Evolutionary conservation across 30 jellyfish, hydroid and myxozoan species (phyloP).

Genomic region (Turritopsis dohrnii): DNA sequence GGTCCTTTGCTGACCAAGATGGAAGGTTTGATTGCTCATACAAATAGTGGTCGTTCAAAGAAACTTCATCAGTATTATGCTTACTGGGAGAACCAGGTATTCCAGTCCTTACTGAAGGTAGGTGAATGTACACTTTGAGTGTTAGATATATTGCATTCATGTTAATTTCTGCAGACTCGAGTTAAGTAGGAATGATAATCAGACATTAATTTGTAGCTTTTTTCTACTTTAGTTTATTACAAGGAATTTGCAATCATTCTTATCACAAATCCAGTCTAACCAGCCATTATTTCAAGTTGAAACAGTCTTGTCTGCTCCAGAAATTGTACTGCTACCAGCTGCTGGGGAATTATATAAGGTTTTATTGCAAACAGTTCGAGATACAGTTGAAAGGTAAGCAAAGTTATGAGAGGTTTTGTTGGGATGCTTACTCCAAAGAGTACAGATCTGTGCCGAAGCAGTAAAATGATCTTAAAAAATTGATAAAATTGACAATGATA

Average conservation of each 20-base stretch:
- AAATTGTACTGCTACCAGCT: conserved; percentile 81
- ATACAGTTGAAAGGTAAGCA: conserved; percentile 83
- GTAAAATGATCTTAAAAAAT: no score
- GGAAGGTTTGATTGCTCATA: conserved; percentile 94
- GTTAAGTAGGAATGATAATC: no score
- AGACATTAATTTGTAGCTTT: no score
- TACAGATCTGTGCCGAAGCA: no score
- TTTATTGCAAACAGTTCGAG: conserved; percentile 80
- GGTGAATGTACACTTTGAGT: not conserved
- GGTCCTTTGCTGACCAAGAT: conserved; percentile 93
- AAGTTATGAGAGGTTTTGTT: no score
- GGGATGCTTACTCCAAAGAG: no score
- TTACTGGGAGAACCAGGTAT: conserved; percentile 80
- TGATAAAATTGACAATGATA: no score
- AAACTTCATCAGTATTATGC: conserved; percentile 64
- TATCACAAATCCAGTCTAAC: conserved; percentile 65
- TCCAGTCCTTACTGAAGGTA: conserved; percentile 86
- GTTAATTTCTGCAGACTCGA: no score
- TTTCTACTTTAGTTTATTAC: conserved; percentile 53
- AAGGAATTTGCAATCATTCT: conserved; percentile 57
- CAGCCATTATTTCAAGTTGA: conserved; percentile 87
- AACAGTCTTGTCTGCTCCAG: conserved; percentile 95
- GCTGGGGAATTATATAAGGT: conserved; percentile 76
- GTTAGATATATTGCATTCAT: no score
- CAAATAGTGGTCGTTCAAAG: conserved; percentile 88